Evolutionary conservation across 1,140 invertebrate species (phyloP).

Genomic region (Pectinophora gossypiella): DNA sequence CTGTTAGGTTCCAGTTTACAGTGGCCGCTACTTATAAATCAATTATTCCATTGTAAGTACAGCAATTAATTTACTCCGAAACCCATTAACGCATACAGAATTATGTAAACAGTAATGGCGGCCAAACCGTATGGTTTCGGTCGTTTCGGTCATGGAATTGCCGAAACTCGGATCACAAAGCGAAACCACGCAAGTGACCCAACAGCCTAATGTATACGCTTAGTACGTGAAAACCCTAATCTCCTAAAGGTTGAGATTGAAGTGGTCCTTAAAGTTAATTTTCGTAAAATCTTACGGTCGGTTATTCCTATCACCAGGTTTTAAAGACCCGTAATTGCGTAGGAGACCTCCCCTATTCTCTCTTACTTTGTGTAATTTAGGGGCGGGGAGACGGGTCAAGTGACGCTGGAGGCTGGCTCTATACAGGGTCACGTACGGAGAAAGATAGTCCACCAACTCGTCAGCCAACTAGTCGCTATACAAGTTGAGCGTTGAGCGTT

Average conservation of each 20-base stretch:
- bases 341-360: background rate
- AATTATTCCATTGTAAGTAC: too few species aligned
- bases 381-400: constrained; percentile 25
- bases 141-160: too few species aligned
- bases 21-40: too few species aligned
- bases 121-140: too few species aligned
- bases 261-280: constrained; percentile 62
- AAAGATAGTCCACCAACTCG: constrained; percentile 25
- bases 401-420: constrained; percentile 31
- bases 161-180: background rate
- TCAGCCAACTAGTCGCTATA: constrained; percentile 13
- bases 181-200: background rate
- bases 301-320: constrained; percentile 19
- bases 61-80: too few species aligned
- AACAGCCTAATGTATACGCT: background rate
- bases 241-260: constrained; percentile 55
- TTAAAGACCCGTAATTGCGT: constrained; percentile 7
- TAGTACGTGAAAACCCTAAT: constrained; percentile 49
- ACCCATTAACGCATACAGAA: too few species aligned
- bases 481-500: constrained; percentile 28
- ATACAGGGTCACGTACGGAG: constrained; percentile 12
- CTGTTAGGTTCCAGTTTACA: too few species aligned
- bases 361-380: constrained; percentile 13
- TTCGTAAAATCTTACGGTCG: constrained; percentile 60
- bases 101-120: too few species aligned